phyloP scores from a whole-genome alignment of 2,797 vertebrate species.

The Aplochiton taeniatus region DNA sequence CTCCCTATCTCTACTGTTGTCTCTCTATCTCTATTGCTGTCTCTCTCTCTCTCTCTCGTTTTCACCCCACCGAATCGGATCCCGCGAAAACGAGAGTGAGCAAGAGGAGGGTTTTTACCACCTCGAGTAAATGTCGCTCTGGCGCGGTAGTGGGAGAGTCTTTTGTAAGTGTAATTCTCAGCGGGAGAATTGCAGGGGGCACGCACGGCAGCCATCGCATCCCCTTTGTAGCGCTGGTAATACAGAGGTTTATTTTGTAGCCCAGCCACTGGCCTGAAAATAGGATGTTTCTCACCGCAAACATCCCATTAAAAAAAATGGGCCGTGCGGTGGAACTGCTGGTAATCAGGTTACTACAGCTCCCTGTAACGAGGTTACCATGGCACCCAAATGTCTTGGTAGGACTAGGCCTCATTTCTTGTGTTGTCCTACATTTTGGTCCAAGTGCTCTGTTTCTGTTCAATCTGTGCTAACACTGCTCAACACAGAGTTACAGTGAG shows the following conservation, averaged over 20 bases:
- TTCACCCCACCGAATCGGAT: background rate
- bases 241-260: constrained; percentile 46
- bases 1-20: background rate
- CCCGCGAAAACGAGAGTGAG: background rate
- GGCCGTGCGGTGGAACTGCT: constrained; percentile 46
- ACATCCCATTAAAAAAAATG: constrained; percentile 32
- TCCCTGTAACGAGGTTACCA: constrained; percentile 56
- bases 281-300: constrained; percentile 45
- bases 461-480: constrained; percentile 10
- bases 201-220: constrained; percentile 16
- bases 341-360: constrained; percentile 53
- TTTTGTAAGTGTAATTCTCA: background rate
- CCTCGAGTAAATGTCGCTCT: background rate
- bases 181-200: background rate
- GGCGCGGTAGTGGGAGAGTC: background rate
- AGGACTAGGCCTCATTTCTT: constrained; percentile 48
- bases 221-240: constrained; percentile 18
- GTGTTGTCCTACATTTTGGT: constrained; percentile 57
- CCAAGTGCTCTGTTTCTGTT: constrained; percentile 50
- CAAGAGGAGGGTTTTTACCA: background rate
- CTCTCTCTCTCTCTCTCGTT: constrained; percentile 3
- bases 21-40: constrained; percentile 6
- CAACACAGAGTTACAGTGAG: too few relatives aligned
- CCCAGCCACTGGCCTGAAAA: constrained; percentile 42
- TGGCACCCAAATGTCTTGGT: constrained; percentile 58